Evolutionary conservation across 64 coral and sea anemone genomes (phyloP).

Genomic region (Stichodactyla mertensii): DNA sequence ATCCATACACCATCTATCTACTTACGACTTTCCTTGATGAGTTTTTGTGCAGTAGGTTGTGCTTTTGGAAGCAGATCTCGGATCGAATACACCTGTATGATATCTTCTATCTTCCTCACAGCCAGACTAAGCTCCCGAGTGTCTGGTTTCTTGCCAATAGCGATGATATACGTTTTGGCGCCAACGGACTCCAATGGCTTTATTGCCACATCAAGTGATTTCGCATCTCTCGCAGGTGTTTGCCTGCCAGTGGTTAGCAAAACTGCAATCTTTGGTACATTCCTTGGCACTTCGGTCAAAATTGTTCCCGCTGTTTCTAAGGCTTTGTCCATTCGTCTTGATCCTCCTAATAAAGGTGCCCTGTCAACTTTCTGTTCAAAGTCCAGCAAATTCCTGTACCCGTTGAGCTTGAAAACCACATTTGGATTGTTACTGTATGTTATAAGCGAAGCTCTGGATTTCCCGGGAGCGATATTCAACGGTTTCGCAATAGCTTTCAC

Average conservation of each 20-base stretch:
- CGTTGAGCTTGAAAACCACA: constrained; percentile 28
- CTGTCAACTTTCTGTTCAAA: constrained; percentile 45
- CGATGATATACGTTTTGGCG: constrained; percentile 65
- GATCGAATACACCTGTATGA: constrained; percentile 42
- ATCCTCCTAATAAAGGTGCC: constrained; percentile 31
- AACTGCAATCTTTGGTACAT: constrained; percentile 54
- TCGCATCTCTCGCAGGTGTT: background rate
- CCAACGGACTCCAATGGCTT: constrained; percentile 39
- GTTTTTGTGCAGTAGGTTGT: constrained; percentile 26
- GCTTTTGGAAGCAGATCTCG: constrained; percentile 30
- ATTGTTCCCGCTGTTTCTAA: constrained; percentile 30
- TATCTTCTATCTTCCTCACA: constrained; percentile 37
- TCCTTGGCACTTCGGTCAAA: constrained; percentile 19
- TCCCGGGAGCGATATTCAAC: constrained; percentile 35
- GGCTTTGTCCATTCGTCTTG: constrained; percentile 74
- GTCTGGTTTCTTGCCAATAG: constrained; percentile 50
- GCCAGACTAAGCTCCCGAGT: constrained; percentile 33
- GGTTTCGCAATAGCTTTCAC: constrained; percentile 42
- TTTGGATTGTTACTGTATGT: constrained; percentile 27
- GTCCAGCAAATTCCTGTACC: constrained; percentile 13
- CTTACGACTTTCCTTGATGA: constrained; percentile 61
- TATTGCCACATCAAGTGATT: constrained; percentile 29
- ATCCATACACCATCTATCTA: background rate
- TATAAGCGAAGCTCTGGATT: constrained; percentile 37
- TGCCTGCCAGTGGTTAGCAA: constrained; percentile 64